Base-by-base conservation (phyloP, 2,113 vertebrate species). In the Azemiops feae region DNA sequence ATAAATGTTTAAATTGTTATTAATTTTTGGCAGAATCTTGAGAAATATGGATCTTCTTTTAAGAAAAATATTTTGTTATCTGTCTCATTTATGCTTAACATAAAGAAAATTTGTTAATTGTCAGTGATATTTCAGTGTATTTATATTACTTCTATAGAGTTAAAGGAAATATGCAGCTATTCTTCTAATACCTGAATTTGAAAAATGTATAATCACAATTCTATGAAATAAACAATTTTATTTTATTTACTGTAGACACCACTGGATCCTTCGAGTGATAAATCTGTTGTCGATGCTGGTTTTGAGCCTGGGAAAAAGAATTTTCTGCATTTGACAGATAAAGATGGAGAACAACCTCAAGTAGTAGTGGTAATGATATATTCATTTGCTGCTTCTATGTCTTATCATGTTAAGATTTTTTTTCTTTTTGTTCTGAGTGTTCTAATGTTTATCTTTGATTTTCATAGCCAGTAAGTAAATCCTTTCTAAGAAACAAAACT, bases 271-370 rank as follows among this genome's bases (percentile, higher is more conserved):
- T 98, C 97, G 96, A 98, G 98, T 97, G 98, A 99, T 93, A 98
- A 98, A 97, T 98, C 98, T 92, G 97, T 99, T 96, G 97, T 98
- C 90, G 98, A 99, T 95, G 98, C 98, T 96, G 98, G 98, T 91
- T 99, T 99, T 98, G 98, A 99, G 95, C 96, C 99, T 85, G 99
- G 99, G 89, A 99, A 99, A 96, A 99, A 98, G 97, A 99, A 99
- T 96, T 99, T 99, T 90, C 98, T 99, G 74, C 99, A 99, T 92
- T 97, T 99, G 88, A 98, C 98, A 43, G 99, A 99, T 97, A 99
- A 98, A 98, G 98, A 99, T 94, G 99, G 99, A 95, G 99, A 99
- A 95, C 99, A 99, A 97, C 99, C 99, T 92, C 99, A 98, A 57
- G 95, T 98, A 92, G 95, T 97, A 91, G 98, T 98, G n/a, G 99